Conservation (phyloP, 2,113 vertebrate genomes). For the Gorsachius goisagi region DNA sequence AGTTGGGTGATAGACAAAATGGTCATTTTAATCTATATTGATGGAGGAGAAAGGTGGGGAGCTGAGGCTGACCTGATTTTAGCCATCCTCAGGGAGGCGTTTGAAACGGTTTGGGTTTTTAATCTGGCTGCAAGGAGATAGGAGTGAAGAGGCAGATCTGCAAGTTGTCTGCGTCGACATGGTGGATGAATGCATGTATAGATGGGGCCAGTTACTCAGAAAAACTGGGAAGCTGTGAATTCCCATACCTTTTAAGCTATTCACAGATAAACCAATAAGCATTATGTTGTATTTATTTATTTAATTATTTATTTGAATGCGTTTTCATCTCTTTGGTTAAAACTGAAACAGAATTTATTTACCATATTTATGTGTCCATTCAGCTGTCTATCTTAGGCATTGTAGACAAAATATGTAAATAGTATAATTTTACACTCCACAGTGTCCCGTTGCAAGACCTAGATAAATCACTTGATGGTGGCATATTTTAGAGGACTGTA, state of each 20-base stretch:
- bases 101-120: not conserved
- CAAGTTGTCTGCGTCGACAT: not conserved
- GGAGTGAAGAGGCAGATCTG: not conserved
- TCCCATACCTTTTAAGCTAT: not conserved
- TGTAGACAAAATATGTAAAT: not conserved
- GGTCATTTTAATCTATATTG: not conserved
- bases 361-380: not conserved
- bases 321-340: not conserved
- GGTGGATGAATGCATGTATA: not conserved
- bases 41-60: not conserved
- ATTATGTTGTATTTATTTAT: not conserved
- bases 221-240: not conserved
- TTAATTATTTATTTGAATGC: not conserved
- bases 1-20: not conserved
- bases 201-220: not conserved
- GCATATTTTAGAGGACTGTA: not conserved
- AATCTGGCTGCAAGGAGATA: not conserved
- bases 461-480: not conserved
- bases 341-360: not conserved
- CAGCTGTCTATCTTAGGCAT: not conserved
- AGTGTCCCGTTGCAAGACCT: not conserved
- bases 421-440: not conserved
- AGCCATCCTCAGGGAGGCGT: not conserved
- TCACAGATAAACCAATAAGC: not conserved
- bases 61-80: not conserved